Evolutionary conservation across 2,888 invertebrate genomes (phyloP), one percentile per base, ranked within the genome.

Genomic region (Eupelmus urozonus): DNA sequence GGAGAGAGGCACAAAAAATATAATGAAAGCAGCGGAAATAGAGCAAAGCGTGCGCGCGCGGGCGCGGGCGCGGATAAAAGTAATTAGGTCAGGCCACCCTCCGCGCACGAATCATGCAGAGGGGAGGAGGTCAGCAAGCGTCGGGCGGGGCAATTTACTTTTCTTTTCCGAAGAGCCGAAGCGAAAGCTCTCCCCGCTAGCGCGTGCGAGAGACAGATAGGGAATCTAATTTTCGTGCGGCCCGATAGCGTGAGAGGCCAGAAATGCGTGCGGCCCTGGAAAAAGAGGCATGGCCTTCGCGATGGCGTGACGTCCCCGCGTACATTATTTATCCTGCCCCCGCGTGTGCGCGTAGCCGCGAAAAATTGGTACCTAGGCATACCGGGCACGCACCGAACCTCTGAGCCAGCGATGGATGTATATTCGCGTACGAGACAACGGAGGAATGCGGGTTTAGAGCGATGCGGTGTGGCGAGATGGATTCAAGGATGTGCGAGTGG

Each of bases 171-270:
- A 27, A 27, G 55, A 70, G 62, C 23, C 27, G 29, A 42, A 25
- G 72, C 23, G 23, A 57, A 42, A 49, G 29, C 25, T 20, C 51
- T 49, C 70, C 63, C 55, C 53, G 1, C 13, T 11, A 2, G 7
- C 27, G 69, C 75, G 66, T 86, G 84, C 83, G 81, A 82, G 85
- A 85, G 91, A 90, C 83, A 86, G 88, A 89, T 87, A 87, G 89
- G 92, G 90, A 90, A 87, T 88, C 88, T 87, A 88, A 89, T 89
- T 89, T 87, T 85, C 83, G 81, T 76, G 79, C 80, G 29, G 29
- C 16, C 16, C 69, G 40, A 55, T 67, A 23, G 57, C 69, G 70
- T 23, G 42, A 11, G n/a, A n/a, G n/a, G n/a, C 20, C 20, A 53
- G 2, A n/a, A 70, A 57, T 69, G 25, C 57, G 42, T 57, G 57